Conservation (phyloP, 2,113 vertebrate genomes). For the Nettapus auritus region DNA sequence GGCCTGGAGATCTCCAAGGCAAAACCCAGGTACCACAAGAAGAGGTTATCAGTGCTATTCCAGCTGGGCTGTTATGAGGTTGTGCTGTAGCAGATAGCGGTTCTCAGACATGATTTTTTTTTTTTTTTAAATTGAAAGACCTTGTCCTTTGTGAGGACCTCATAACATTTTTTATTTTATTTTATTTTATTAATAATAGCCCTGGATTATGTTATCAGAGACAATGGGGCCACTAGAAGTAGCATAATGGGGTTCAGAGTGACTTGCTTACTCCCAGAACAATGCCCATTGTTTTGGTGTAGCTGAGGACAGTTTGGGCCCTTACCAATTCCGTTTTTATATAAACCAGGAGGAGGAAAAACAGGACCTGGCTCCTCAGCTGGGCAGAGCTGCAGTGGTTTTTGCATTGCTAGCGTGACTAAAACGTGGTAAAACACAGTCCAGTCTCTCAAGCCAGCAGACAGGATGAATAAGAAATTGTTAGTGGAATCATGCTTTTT, state of each 20-base stretch:
- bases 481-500: neutral
- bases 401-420: neutral
- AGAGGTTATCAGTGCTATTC: neutral
- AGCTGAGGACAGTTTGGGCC: neutral
- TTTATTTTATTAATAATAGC: neutral
- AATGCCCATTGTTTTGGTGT: constrained; percentile 6
- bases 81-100: neutral
- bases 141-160: neutral
- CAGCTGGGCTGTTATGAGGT: neutral
- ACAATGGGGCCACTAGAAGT: neutral
- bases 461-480: neutral
- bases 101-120: neutral
- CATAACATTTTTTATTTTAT: neutral
- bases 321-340: neutral
- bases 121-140: neutral
- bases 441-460: neutral
- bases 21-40: neutral
- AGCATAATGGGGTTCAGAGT: neutral
- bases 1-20: neutral
- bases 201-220: constrained; percentile 10
- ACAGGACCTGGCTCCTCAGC: neutral
- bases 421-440: neutral
- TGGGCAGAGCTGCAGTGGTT: neutral
- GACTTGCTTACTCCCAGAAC: constrained; percentile 14
- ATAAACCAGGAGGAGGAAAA: neutral